A percentile compares a stretch with the other conserved stretches of the same genome.
Evolutionary conservation across 2,888 invertebrate genomes (phyloP).

Genomic region (Oxystoma pomonae): DNA sequence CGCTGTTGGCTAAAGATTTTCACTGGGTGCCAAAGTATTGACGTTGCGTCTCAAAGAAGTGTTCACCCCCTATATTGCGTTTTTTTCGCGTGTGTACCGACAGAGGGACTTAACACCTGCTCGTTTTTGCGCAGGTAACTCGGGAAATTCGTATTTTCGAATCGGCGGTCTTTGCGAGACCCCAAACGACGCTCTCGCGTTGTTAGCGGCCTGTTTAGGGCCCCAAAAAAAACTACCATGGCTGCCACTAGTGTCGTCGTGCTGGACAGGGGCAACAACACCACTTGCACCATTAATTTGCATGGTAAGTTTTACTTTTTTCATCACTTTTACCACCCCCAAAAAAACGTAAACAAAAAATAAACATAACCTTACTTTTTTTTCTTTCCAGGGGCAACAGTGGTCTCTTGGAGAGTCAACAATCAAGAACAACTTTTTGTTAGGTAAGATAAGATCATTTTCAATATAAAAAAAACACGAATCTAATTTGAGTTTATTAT

Average conservation of each 20-base stretch:
- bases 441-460: slow-evolving; percentile 60
- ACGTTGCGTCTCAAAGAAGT: slow-evolving; percentile 7
- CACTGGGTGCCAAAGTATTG: slow-evolving; percentile 19
- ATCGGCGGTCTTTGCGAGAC: slow-evolving; percentile 12
- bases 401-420: slow-evolving; percentile 94
- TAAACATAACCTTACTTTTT: slow-evolving; percentile 38
- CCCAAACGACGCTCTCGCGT: slow-evolving; percentile 35
- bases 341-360: slow-evolving; percentile 28
- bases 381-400: slow-evolving; percentile 77
- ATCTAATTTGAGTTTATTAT: too few relatives aligned
- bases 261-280: slow-evolving; percentile 92
- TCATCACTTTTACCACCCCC: slow-evolving; percentile 1
- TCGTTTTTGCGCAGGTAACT: slow-evolving; percentile 44
- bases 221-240: slow-evolving; percentile 39
- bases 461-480: too few relatives aligned
- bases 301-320: slow-evolving; percentile 68
- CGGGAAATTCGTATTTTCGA: slow-evolving; percentile 32
- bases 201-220: slow-evolving; percentile 44
- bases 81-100: slow-evolving; percentile 39
- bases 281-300: slow-evolving; percentile 93
- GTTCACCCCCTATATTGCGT: slow-evolving; percentile 14
- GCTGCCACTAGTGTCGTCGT: slow-evolving; percentile 93
- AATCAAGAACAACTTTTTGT: slow-evolving; percentile 96
- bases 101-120: slow-evolving; percentile 45
- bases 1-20: slow-evolving; percentile 24